Conservation (phyloP, 2,797 vertebrate genomes). For the Momotus momota region DNA sequence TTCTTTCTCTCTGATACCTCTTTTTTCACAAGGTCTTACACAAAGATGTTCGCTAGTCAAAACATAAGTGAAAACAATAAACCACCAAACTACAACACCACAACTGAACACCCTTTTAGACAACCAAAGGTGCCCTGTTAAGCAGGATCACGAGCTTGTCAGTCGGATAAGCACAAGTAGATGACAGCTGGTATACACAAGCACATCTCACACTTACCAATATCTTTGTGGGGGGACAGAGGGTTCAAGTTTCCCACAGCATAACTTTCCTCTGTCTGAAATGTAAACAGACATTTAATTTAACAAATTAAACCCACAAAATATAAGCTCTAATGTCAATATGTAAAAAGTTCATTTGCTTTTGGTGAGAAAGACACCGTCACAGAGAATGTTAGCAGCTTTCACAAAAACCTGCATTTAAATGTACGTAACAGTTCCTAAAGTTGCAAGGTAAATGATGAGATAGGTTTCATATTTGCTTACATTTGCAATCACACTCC, state of each 20-base stretch:
- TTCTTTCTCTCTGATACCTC: background rate
- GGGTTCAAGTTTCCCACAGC: slow-evolving; percentile 66
- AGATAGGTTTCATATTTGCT: background rate
- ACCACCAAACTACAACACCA: background rate
- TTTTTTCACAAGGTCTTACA: background rate
- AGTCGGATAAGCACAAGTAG: background rate
- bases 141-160: background rate
- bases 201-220: slow-evolving; percentile 74
- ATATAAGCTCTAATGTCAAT: background rate
- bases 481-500: background rate
- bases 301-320: slow-evolving; percentile 23
- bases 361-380: background rate
- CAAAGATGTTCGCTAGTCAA: background rate
- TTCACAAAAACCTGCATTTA: background rate
- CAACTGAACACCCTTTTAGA: background rate
- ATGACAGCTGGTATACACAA: background rate
- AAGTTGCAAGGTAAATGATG: background rate
- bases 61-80: background rate
- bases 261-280: slow-evolving; percentile 74
- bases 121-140: background rate
- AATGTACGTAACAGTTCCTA: background rate
- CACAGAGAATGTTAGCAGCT: background rate
- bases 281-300: slow-evolving; percentile 45
- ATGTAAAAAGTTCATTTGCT: background rate
- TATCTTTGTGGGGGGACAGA: slow-evolving; percentile 73